Conservation (phyloP, 1,140 invertebrate species). For the Phocides pigmalion region DNA sequence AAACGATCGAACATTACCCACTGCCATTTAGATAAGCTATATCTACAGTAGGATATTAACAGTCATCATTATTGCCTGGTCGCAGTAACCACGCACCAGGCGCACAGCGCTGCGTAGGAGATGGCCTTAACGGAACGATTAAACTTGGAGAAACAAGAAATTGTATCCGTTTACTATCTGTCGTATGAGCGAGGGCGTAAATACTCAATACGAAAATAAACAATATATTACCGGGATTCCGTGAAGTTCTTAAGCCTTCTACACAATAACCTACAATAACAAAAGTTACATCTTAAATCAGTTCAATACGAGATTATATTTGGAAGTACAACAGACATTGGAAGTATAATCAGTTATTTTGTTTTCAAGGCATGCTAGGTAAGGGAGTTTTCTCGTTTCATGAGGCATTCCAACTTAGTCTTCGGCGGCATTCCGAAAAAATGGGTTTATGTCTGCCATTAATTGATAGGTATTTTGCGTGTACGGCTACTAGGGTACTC, state of each 20-base stretch:
- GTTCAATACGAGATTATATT: too few relatives aligned
- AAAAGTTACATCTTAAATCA: too few relatives aligned
- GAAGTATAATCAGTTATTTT: too few relatives aligned
- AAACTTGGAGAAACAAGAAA: slow-evolving; percentile 34
- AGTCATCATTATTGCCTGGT: slow-evolving; percentile 23
- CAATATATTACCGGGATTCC: slow-evolving; percentile 30
- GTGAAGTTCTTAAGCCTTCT: neutral
- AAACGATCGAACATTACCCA: slow-evolving; percentile 15
- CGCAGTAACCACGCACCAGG: slow-evolving; percentile 13
- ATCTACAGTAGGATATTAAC: slow-evolving; percentile 20
- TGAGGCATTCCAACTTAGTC: too few relatives aligned
- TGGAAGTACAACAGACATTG: too few relatives aligned
- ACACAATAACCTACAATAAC: neutral
- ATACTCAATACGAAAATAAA: slow-evolving; percentile 33
- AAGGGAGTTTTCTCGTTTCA: too few relatives aligned
- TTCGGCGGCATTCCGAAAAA: too few relatives aligned
- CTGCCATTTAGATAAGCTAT: slow-evolving; percentile 24
- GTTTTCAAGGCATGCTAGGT: too few relatives aligned
- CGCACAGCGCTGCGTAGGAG: slow-evolving; percentile 20
- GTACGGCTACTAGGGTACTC: too few relatives aligned
- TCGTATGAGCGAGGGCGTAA: slow-evolving; percentile 22
- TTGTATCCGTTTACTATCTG: slow-evolving; percentile 22
- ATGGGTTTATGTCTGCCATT: too few relatives aligned
- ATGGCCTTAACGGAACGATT: slow-evolving; percentile 12
- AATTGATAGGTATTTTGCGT: too few relatives aligned